Evolutionary conservation across 2,888 invertebrate species (phyloP), one percentile per base, ranked within the genome.

Genomic region (Congeria kusceri): DNA sequence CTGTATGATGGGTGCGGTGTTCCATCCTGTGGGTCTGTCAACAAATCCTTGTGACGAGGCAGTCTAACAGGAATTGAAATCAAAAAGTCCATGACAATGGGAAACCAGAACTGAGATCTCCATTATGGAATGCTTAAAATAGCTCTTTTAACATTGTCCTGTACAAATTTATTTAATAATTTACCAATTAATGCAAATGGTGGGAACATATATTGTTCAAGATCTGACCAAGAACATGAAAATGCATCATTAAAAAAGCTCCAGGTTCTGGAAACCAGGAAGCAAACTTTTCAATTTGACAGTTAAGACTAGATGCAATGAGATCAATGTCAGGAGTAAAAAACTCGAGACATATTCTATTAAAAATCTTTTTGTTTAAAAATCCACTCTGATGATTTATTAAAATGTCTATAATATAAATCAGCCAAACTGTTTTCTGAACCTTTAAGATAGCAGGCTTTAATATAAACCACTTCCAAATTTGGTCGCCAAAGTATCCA

Each of bases 51-150:
- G 53, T 73, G 62, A 20, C 56, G 28, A 25, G 73, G 70, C 23
- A 73, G 28, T 29, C 73, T 66, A 47, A 61, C 32, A 53, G 74
- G 74, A 63, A 67, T 15, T 68, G 67, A 67, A 39, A 68, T 63
- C 28, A 74, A 58, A 1, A 62, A 28, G 18, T 62, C 25, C 15
- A 80, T n/a, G 25, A 80, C 49, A n/a, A 57, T 13, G 63, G 80
- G 80, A 66, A 59, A 76, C 72, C 76, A 73, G 27, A 65, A 29
- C 28, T 74, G 73, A 20, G 70, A 70, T 62, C 23, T 44, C 73
- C 80, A 77, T 20, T 59, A 61, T 25, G 80, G 80, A 15, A 63
- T 27, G 11, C 69, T 62, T 9, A 80, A 27, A 59, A 78, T 62
- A 5, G 59, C 66, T 64, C 32, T 61, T 15, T 58, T 62, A 18